Base-by-base conservation (phyloP, 2,797 vertebrate genomes). In the Neosalanx taihuensis region DNA sequence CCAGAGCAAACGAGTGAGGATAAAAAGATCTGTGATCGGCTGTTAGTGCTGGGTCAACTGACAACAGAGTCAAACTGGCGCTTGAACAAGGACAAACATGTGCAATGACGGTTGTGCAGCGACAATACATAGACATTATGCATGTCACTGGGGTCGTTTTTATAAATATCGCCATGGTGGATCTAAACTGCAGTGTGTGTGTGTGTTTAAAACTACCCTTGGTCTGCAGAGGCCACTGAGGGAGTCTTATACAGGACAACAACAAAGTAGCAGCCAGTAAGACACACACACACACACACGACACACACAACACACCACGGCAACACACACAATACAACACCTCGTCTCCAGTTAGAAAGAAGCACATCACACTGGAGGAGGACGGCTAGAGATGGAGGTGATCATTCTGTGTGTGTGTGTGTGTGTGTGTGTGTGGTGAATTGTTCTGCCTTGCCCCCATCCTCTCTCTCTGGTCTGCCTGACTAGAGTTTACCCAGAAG, bases 181-280 rank as follows among this genome's bases (percentile, higher is more conserved):
- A 41, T 41, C 12, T 2, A 10, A 41, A 53, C 59, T 4, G 2
- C 10, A 26, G 59, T 60, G 59, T 60, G 20, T 60, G 58, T 81
- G 60, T 56, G 76, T 53, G 12, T 49, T 41, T 76, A 77, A 79
- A 76, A 74, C 78, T 78, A 78, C 70, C 75, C 61, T 49, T 61
- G 69, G 79, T 74, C 69, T 41, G 41, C 77, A 79, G 72, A 69
- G 73, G 23, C 73, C 77, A 70, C 71, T 79, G 68, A 67, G 77
- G 71, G 79, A 77, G 75, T 76, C 74, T 78, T 72, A 71, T 72
- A 75, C 71, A 46, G 63, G 20, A 65, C 7, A 23, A 65, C 33
- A 65, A 76, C 81, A 81, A 75, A 76, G 73, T 70, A 76, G 76
- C 70, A 81, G 69, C 60, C 49, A 69, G 49, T 68, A 74, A 58